A percentile compares a stretch with the other conserved stretches of the same genome.
phyloP scores from a whole-genome alignment of 2,797 vertebrate species.

The Austrolebias charrua region DNA sequence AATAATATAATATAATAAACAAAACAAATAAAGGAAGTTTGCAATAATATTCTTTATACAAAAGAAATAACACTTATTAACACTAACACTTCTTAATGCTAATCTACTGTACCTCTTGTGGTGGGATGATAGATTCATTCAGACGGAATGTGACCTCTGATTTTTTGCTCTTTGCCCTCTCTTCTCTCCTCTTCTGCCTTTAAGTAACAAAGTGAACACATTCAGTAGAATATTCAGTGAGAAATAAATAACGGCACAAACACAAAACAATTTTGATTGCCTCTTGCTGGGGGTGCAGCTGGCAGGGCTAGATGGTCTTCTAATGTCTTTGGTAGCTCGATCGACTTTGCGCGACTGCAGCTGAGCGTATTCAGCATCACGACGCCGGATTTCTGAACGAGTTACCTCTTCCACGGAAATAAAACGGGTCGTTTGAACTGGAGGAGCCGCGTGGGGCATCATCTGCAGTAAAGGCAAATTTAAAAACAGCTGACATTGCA shows the following conservation, averaged over 20 bases:
- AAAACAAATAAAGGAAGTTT: neutral
- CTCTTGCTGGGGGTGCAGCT: slow-evolving; percentile 77
- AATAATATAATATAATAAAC: neutral
- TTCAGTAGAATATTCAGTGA: neutral
- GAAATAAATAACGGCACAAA: neutral
- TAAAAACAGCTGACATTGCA: neutral
- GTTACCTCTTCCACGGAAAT: slow-evolving; percentile 80
- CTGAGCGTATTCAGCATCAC: slow-evolving; percentile 35
- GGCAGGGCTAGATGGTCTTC: slow-evolving; percentile 7
- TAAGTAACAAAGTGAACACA: slow-evolving; percentile 17
- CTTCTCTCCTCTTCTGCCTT: slow-evolving; percentile 83
- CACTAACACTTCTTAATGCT: too few species aligned
- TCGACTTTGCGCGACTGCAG: slow-evolving; percentile 72
- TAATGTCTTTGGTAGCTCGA: slow-evolving; percentile 28
- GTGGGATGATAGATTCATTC: slow-evolving; percentile 74
- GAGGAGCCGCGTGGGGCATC: slow-evolving; percentile 33
- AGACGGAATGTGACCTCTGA: slow-evolving; percentile 75
- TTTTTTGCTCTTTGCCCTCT: slow-evolving; percentile 56
- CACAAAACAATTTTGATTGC: slow-evolving; percentile 48
- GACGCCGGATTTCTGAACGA: slow-evolving; percentile 60
- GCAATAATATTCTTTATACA: slow-evolving; percentile 6
- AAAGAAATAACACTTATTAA: neutral
- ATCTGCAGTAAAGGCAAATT: slow-evolving; percentile 40
- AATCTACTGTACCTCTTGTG: slow-evolving; percentile 67
- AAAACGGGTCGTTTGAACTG: slow-evolving; percentile 65